These are phyloP conservation scores for Cichladusa arquata DNA, from an alignment of 2,113 vertebrate species.

Conservation along the genomic window DNA sequence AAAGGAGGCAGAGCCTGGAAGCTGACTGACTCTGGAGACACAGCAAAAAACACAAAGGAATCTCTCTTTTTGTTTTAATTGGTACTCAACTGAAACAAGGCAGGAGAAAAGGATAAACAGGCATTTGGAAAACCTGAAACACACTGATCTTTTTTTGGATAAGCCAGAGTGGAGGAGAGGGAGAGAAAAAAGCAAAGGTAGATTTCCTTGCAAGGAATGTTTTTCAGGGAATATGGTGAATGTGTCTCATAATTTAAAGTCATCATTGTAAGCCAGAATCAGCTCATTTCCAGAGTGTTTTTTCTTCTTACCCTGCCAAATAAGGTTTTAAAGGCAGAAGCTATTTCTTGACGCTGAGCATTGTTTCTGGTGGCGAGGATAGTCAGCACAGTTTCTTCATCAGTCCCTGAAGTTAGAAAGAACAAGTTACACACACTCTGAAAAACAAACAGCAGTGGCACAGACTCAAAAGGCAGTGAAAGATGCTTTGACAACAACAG, in stretches of 20 bases:
- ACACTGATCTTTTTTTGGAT: accelerated
- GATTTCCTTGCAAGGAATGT: background rate
- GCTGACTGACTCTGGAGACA: background rate
- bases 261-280: background rate
- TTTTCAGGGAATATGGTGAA: background rate
- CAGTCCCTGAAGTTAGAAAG: slow-evolving; percentile 81
- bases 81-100: background rate
- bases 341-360: slow-evolving; percentile 88
- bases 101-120: background rate
- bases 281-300: background rate
- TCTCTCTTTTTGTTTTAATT: background rate
- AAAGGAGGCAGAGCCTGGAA: background rate
- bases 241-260: background rate
- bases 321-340: slow-evolving; percentile 84
- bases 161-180: accelerated
- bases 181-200: background rate
- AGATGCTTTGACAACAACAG: background rate
- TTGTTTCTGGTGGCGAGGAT: slow-evolving; percentile 86
- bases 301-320: slow-evolving; percentile 85
- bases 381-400: slow-evolving; percentile 87
- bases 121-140: background rate
- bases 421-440: background rate
- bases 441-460: background rate
- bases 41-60: background rate
- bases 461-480: background rate